These are phyloP conservation scores for Ophthalmolycus amberensis DNA, from an alignment of 2,113 vertebrate species.

Conservation along the genomic window DNA sequence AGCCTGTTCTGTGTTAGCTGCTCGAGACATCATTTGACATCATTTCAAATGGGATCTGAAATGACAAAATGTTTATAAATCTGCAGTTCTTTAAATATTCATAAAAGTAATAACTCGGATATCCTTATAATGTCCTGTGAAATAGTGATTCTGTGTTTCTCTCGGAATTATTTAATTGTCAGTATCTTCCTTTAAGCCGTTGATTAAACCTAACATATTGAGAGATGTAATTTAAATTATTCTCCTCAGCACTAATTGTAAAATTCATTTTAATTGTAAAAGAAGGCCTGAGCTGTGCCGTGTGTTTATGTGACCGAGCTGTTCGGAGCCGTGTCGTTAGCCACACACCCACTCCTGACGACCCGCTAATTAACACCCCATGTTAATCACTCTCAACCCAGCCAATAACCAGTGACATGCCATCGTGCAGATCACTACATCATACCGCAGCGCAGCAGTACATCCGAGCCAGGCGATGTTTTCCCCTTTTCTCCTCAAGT, in stretches of 20 bases:
- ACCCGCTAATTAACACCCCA: constrained; percentile 82
- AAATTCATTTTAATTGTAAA: constrained; percentile 61
- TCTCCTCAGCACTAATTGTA: constrained; percentile 53
- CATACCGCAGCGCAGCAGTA: constrained; percentile 62
- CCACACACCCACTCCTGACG: constrained; percentile 69
- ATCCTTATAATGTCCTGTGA: background rate
- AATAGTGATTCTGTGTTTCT: constrained; percentile 39
- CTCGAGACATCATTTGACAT: background rate
- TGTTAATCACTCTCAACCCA: constrained; percentile 81
- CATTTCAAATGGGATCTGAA: constrained; percentile 3
- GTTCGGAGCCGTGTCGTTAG: constrained; percentile 61
- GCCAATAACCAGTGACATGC: constrained; percentile 78
- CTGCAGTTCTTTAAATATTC: background rate
- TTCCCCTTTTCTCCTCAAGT: constrained; percentile 39
- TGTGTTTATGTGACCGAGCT: constrained; percentile 64
- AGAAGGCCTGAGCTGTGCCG: constrained; percentile 38
- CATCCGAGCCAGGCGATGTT: constrained; percentile 49
- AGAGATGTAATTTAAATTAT: constrained; percentile 30
- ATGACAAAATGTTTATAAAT: background rate
- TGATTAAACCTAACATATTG: constrained; percentile 41
- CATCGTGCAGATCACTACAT: constrained; percentile 76
- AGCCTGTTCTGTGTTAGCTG: background rate
- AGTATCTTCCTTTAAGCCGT: constrained; percentile 11
- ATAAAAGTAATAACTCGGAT: constrained; percentile 9
- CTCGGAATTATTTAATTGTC: constrained; percentile 24